Evolutionary conservation across 2,113 vertebrate species (phyloP).

Genomic region (Pogona vitticeps): DNA sequence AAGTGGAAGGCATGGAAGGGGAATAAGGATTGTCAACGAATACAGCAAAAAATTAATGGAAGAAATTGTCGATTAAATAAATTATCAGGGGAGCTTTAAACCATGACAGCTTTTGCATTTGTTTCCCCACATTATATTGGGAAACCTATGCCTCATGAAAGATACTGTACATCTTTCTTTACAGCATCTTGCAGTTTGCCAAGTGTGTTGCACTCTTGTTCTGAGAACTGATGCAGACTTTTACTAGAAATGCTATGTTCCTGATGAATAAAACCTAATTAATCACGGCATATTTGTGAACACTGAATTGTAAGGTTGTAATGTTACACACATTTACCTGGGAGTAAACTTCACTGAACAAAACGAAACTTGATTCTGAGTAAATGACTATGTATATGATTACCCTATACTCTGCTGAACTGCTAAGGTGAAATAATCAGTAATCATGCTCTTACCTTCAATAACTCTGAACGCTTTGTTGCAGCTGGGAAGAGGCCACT

Average conservation of each 20-base stretch:
- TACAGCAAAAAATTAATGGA: not conserved
- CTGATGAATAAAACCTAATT: not conserved
- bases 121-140: not conserved
- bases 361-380: too few species aligned
- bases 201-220: not conserved
- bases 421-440: not conserved
- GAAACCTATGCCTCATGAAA: not conserved
- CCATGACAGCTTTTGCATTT: not conserved
- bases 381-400: not conserved
- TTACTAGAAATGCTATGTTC: not conserved
- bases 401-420: not conserved
- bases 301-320: not conserved
- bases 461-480: slow-evolving; percentile 78
- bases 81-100: not conserved
- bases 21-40: not conserved
- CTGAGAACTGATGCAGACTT: not conserved
- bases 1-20: not conserved
- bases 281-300: not conserved
- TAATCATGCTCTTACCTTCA: slow-evolving; percentile 75
- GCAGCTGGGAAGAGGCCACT: slow-evolving; percentile 81
- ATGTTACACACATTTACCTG: not conserved
- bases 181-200: too few species aligned
- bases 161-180: not conserved
- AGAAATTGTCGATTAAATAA: not conserved
- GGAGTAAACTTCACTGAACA: too few species aligned